These are phyloP conservation scores for Phenganax stokvisi DNA, from an alignment of 92 coral and sea anemone species.

Conservation along the genomic window DNA sequence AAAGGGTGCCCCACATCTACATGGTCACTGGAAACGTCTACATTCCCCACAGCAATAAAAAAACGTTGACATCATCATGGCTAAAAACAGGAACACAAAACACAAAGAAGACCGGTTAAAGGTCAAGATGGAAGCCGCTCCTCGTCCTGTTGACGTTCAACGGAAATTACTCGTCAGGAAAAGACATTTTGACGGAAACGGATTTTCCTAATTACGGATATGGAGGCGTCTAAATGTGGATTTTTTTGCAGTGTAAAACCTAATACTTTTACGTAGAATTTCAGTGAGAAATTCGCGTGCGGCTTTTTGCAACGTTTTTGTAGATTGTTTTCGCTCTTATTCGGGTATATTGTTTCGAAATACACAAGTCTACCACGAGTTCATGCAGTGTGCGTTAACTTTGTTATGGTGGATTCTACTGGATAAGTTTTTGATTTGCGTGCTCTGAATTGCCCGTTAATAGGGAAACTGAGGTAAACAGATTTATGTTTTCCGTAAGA, in stretches of 20 bases:
- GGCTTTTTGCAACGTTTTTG: not conserved
- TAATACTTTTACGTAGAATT: not conserved
- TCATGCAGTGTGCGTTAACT: too few species aligned
- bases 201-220: conserved; percentile 30
- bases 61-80: too few species aligned
- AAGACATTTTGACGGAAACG: conserved; percentile 23
- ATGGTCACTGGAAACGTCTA: too few species aligned
- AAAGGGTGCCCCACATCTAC: too few species aligned
- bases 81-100: not conserved
- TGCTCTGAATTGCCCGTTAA: too few species aligned
- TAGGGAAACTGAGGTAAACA: too few species aligned
- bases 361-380: too few species aligned
- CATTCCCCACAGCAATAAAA: too few species aligned
- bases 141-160: conserved; percentile 10
- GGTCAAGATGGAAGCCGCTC: conserved; percentile 14
- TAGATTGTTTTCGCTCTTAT: not conserved
- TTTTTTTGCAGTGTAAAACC: not conserved
- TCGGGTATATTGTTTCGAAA: too few species aligned
- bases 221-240: not conserved
- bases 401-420: too few species aligned
- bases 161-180: conserved; percentile 14
- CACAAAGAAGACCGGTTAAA: not conserved
- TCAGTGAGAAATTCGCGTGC: not conserved
- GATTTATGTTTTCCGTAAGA: too few species aligned
- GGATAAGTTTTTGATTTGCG: too few species aligned